phyloP scores from a whole-genome alignment of 1,140 invertebrate species.

The Cydia fagiglandana region DNA sequence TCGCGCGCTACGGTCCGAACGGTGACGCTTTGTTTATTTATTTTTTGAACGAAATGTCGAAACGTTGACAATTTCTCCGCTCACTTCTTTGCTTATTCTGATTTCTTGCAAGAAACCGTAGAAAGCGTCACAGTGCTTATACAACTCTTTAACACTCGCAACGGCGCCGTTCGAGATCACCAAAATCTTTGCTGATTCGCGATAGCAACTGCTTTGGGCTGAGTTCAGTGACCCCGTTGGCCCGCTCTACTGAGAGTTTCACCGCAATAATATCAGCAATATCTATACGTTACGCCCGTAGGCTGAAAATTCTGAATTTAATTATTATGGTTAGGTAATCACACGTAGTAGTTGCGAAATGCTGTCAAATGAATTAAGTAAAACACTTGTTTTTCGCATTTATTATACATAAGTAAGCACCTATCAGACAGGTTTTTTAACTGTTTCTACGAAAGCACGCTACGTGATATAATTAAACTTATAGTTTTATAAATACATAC shows the following conservation, averaged over 20 bases:
- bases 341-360: background rate
- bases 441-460: background rate
- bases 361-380: background rate
- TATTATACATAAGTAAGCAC: background rate
- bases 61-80: conserved; percentile 68
- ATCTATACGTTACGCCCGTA: conserved; percentile 26
- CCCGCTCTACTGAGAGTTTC: conserved; percentile 47
- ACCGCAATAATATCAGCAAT: conserved; percentile 23
- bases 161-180: conserved; percentile 44
- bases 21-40: conserved; percentile 50
- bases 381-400: background rate
- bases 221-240: conserved; percentile 56
- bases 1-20: background rate
- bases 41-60: conserved; percentile 60
- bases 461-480: no score
- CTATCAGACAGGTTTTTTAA: background rate
- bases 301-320: conserved; percentile 24
- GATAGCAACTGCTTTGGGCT: conserved; percentile 47
- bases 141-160: conserved; percentile 60
- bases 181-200: conserved; percentile 53
- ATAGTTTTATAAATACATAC: no score
- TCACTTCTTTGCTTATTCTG: conserved; percentile 70
- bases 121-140: conserved; percentile 69
- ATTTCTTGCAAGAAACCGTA: conserved; percentile 55
- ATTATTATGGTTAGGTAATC: conserved; percentile 11